Evolutionary conservation across 1,140 invertebrate genomes (phyloP).

Genomic region (Drosophila serrata): DNA sequence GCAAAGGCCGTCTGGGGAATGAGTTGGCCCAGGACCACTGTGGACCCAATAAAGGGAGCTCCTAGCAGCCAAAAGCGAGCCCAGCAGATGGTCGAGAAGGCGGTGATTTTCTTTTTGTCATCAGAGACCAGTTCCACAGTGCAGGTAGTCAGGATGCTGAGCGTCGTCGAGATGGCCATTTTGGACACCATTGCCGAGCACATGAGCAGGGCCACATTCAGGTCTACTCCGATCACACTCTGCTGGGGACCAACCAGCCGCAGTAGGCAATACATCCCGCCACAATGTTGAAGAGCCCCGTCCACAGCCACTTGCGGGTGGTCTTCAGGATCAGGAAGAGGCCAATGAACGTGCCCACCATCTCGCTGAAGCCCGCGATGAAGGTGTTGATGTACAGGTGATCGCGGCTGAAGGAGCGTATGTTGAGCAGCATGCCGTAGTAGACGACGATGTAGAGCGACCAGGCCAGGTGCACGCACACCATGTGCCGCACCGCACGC

Average conservation of each 20-base stretch:
- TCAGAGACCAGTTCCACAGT: conserved; percentile 77
- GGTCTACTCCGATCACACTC: conserved; percentile 60
- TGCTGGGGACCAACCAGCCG: conserved; percentile 79
- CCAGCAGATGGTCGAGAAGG: conserved; percentile 84
- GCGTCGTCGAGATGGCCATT: conserved; percentile 79
- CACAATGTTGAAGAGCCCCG: conserved; percentile 80
- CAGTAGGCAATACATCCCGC: conserved; percentile 78
- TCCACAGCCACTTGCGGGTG: conserved; percentile 79
- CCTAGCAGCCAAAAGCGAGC: conserved; percentile 83
- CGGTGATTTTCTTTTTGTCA: conserved; percentile 78
- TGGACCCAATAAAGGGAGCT: conserved; percentile 81
- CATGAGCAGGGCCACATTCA: conserved; percentile 79
- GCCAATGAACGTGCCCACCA: conserved; percentile 84
- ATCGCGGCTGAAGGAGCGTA: conserved; percentile 85
- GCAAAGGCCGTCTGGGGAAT: conserved; percentile 81
- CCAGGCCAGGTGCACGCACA: conserved; percentile 81
- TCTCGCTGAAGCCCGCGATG: conserved; percentile 80
- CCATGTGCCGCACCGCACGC: conserved; percentile 73
- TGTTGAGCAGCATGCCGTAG: conserved; percentile 85
- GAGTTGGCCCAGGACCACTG: conserved; percentile 76
- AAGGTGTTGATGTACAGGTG: conserved; percentile 84
- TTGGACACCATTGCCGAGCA: conserved; percentile 83
- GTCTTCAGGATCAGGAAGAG: conserved; percentile 81
- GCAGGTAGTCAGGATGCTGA: conserved; percentile 84
- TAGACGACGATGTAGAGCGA: conserved; percentile 85